These are phyloP conservation scores for Rhynchotus rufescens DNA, from an alignment of 2,797 vertebrate species.

Conservation along the genomic window DNA sequence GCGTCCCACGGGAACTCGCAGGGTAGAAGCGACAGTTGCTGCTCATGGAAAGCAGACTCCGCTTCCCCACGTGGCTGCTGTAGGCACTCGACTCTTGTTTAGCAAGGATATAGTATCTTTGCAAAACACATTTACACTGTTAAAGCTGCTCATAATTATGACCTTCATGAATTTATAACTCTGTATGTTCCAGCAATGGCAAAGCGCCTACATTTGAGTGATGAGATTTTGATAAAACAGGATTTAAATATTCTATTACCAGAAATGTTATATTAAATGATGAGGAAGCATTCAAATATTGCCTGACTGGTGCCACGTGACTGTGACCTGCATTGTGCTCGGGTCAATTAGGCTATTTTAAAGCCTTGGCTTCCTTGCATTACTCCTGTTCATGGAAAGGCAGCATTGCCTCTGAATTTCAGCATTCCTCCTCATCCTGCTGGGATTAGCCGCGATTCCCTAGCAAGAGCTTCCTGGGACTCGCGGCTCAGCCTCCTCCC, in stretches of 20 bases:
- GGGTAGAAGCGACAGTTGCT: neutral
- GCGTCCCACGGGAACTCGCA: neutral
- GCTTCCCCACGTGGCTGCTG: neutral
- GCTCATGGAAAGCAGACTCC: neutral
- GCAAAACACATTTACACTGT: conserved; percentile 23
- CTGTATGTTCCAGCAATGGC: conserved; percentile 53
- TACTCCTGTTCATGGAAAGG: conserved; percentile 43
- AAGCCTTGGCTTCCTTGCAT: conserved; percentile 20
- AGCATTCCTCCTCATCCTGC: neutral
- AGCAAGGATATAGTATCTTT: conserved; percentile 33
- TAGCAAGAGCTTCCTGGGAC: neutral
- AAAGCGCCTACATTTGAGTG: conserved; percentile 45
- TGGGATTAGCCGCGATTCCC: neutral
- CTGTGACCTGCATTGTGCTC: conserved; percentile 59
- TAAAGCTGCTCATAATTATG: conserved; percentile 25
- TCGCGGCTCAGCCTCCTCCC: neutral
- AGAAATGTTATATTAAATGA: conserved; percentile 43
- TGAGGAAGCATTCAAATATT: conserved; percentile 50
- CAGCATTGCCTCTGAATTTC: neutral
- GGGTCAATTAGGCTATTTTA: conserved; percentile 50
- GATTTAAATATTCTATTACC: conserved; percentile 49
- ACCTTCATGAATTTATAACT: conserved; percentile 46
- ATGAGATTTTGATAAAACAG: conserved; percentile 58
- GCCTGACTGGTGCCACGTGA: conserved; percentile 49
- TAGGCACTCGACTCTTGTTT: neutral